A percentile compares a stretch with the other conserved stretches of the same genome.
These are phyloP conservation scores for Cantharis nigra DNA, from an alignment of 2,888 invertebrate species.

Conservation along the genomic window DNA sequence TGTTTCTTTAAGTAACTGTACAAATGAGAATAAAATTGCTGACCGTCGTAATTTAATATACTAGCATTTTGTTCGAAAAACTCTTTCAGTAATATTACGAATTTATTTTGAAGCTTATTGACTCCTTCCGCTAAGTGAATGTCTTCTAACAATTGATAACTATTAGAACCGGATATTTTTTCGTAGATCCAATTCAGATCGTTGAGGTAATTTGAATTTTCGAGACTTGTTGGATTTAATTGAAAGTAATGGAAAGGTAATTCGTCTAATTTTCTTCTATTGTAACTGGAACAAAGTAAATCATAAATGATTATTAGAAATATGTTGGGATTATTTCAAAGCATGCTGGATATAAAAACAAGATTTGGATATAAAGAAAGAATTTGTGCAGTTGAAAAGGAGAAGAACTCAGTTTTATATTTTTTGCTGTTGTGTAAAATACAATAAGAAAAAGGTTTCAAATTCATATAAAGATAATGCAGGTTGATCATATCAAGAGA, in stretches of 20 bases:
- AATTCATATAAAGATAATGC: background rate
- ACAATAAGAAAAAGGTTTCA: background rate
- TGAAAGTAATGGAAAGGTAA: constrained; percentile 78
- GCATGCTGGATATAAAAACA: background rate
- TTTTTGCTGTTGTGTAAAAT: background rate
- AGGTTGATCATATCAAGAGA: background rate
- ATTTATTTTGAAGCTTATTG: constrained; percentile 46
- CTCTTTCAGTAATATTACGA: constrained; percentile 66
- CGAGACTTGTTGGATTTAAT: constrained; percentile 62
- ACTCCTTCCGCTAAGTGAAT: constrained; percentile 58
- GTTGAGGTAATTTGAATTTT: constrained; percentile 72
- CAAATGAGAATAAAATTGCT: constrained; percentile 79
- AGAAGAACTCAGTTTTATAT: background rate
- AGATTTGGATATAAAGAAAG: background rate
- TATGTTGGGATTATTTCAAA: background rate
- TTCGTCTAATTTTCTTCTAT: constrained; percentile 80
- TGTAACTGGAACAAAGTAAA: constrained; percentile 63
- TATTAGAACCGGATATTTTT: constrained; percentile 78
- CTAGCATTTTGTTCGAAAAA: constrained; percentile 73
- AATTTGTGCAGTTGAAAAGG: background rate
- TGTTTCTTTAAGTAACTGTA: constrained; percentile 58
- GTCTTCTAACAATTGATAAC: constrained; percentile 78
- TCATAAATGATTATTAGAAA: background rate
- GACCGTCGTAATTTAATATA: constrained; percentile 78
- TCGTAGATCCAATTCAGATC: constrained; percentile 79